Conservation (phyloP, 35 echinoderm and acorn worm species). For the Lytechinus variegatus region DNA sequence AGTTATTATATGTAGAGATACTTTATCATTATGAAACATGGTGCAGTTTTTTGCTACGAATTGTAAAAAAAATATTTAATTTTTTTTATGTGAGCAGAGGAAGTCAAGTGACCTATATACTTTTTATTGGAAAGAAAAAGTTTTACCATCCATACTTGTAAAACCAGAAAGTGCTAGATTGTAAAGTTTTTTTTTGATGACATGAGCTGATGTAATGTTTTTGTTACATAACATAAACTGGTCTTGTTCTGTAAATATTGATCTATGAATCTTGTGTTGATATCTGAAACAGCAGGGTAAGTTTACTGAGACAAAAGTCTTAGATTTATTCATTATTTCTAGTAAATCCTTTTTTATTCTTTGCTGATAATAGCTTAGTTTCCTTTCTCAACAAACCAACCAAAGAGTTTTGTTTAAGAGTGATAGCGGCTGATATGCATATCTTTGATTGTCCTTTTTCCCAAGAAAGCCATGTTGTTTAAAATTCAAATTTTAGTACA, state of each 20-base stretch:
- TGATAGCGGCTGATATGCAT: not conserved
- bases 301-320: not conserved
- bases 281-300: slow-evolving; percentile 46
- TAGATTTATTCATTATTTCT: not conserved
- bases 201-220: slow-evolving; percentile 27
- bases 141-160: slow-evolving; percentile 44
- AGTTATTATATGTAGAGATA: slow-evolving; percentile 42
- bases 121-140: slow-evolving; percentile 28
- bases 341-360: not conserved
- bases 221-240: slow-evolving; percentile 21
- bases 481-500: not conserved
- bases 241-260: slow-evolving; percentile 54
- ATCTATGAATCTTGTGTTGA: slow-evolving; percentile 37
- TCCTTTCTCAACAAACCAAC: slow-evolving; percentile 28
- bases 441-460: not conserved
- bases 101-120: slow-evolving; percentile 51
- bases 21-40: slow-evolving; percentile 12
- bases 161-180: slow-evolving; percentile 51
- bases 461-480: not conserved
- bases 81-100: slow-evolving; percentile 43
- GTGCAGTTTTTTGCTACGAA: slow-evolving; percentile 46
- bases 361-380: slow-evolving; percentile 17
- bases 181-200: slow-evolving; percentile 37
- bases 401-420: slow-evolving; percentile 31
- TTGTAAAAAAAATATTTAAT: slow-evolving; percentile 40